Conservation (phyloP, 2,888 invertebrate species). For the Punctoribates punctum region DNA sequence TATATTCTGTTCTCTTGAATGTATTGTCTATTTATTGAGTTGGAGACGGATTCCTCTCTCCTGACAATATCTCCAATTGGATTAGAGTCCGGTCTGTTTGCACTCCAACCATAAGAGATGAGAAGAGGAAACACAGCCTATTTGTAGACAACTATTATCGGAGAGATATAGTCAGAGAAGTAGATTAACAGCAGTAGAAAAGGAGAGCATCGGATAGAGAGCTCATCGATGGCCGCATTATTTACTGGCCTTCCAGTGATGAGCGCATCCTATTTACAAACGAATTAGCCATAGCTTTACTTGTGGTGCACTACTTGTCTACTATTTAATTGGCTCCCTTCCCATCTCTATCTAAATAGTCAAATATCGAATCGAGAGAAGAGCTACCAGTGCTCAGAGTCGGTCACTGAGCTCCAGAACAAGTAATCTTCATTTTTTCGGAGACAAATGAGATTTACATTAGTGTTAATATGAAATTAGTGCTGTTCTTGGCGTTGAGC, state of each 20-base stretch:
- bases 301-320: background rate
- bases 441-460: conserved; percentile 30
- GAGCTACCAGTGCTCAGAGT: background rate
- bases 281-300: background rate
- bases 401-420: background rate
- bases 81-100: conserved; percentile 5
- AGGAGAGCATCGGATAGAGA: no score
- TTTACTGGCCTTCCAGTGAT: background rate
- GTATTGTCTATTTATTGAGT: conserved; percentile 1
- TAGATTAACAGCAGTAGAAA: conserved; percentile 13
- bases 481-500: conserved; percentile 4
- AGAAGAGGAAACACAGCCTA: background rate
- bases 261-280: conserved; percentile 16
- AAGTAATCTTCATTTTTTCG: conserved; percentile 29
- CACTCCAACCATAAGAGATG: conserved; percentile 2
- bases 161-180: background rate
- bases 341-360: background rate
- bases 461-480: conserved; percentile 32
- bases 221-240: background rate
- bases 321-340: conserved; percentile 2
- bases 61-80: conserved; percentile 19
- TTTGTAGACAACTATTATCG: conserved; percentile 13
- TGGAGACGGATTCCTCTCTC: conserved; percentile 1
- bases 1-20: background rate
- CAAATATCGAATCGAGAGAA: background rate